Percentiles rank a stretch among this genome's conserved stretches.
Conservation (phyloP, 2,888 invertebrate species). For the Melanostoma scalare region DNA sequence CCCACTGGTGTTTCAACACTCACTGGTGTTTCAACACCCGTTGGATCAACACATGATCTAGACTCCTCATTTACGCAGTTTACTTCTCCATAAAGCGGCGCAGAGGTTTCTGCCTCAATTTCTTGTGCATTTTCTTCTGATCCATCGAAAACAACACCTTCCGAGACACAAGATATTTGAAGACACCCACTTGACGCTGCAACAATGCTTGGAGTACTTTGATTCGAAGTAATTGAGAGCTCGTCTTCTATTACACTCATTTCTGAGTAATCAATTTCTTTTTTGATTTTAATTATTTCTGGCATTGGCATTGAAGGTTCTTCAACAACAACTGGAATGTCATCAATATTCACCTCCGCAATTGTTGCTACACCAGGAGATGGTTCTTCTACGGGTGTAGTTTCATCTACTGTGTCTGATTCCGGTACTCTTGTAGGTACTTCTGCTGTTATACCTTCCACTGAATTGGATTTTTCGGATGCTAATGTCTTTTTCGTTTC, state of each 20-base stretch:
- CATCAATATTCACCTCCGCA: background rate
- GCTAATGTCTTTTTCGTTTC: too few species aligned
- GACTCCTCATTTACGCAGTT: too few species aligned
- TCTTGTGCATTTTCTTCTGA: slow-evolving; percentile 24
- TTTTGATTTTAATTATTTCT: slow-evolving; percentile 76
- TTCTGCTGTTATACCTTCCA: background rate
- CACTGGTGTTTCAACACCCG: background rate
- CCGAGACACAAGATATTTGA: slow-evolving; percentile 76
- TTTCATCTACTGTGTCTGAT: background rate
- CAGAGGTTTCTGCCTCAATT: background rate
- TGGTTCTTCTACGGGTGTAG: slow-evolving; percentile 14
- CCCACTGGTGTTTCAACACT: background rate
- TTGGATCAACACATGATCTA: background rate
- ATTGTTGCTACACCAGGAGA: background rate
- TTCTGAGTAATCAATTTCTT: slow-evolving; percentile 74
- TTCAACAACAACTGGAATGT: background rate
- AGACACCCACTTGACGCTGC: slow-evolving; percentile 69
- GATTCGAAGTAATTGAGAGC: slow-evolving; percentile 9
- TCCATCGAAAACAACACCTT: slow-evolving; percentile 74
- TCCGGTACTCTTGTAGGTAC: too few species aligned
- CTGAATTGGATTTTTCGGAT: too few species aligned
- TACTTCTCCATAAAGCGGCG: background rate
- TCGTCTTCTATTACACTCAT: slow-evolving; percentile 63
- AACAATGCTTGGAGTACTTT: slow-evolving; percentile 55
- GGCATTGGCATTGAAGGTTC: slow-evolving; percentile 57